A percentile compares a stretch with the other conserved stretches of the same genome.
These are phyloP conservation scores for Amphiprion clarkii DNA, from an alignment of 2,797 vertebrate genomes.

Conservation along the genomic window DNA sequence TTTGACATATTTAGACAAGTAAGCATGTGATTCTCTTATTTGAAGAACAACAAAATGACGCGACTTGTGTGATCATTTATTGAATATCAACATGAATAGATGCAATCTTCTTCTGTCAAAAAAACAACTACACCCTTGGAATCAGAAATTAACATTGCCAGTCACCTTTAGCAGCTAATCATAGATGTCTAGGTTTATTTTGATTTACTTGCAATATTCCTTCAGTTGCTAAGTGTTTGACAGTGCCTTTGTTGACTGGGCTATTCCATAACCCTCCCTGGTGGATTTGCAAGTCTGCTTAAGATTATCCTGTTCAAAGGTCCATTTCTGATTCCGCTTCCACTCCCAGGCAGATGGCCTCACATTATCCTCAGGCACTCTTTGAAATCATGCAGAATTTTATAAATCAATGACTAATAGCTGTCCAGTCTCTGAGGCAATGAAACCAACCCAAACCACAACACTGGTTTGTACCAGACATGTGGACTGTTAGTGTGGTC, in stretches of 20 bases:
- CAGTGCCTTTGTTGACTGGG: background rate
- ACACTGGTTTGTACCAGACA: background rate
- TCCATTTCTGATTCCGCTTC: background rate
- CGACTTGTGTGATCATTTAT: too few species aligned
- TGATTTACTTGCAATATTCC: background rate
- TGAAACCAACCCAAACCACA: too few species aligned
- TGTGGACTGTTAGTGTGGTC: background rate
- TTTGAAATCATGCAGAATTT: background rate
- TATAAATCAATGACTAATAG: background rate
- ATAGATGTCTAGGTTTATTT: background rate
- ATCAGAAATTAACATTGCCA: background rate
- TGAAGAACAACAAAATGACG: background rate
- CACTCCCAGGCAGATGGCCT: background rate
- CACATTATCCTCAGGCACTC: too few species aligned
- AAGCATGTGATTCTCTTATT: background rate
- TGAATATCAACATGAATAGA: background rate
- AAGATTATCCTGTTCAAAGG: background rate
- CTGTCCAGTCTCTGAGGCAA: background rate
- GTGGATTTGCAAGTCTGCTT: background rate
- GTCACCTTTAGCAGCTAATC: too few species aligned
- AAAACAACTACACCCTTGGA: background rate
- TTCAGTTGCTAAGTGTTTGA: background rate
- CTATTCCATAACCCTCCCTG: background rate
- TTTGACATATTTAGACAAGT: background rate
- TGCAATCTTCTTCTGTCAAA: background rate